Evolutionary conservation across 2,888 invertebrate species (phyloP), one percentile per base, ranked within the genome.

Genomic region (Drosophila mercatorum): DNA sequence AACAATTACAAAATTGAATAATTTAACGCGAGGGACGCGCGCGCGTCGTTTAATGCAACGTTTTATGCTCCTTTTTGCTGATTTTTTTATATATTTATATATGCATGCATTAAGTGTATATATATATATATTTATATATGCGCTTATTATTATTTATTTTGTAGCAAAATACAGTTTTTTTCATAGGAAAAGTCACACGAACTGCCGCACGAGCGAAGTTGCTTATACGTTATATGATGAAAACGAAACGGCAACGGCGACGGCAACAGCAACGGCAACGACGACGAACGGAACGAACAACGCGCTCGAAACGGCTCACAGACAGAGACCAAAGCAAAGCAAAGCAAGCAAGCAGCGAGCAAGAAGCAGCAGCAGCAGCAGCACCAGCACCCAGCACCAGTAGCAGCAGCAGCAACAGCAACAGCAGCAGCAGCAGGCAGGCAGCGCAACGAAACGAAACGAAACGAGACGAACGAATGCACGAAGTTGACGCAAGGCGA

Each of bases 161-260:
- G 53, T 46, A 75, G 62, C 53, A 66, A 80, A 56, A 71, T 75
- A 75, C 76, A 70, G 58, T 70, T 47, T 68, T 75, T 68, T 80
- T 64, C 75, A 56, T 52, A 72, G 72, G 75, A 82, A 83, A 82
- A 83, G 73, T 68, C 70, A 69, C 83, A 83, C 83, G 78, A 82
- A 83, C 82, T 62, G 78, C 78, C 83, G 88, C 79, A 76, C 83
- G 75, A 81, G 70, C 86, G 68, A 81, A 79, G 81, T 73, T 75
- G 86, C 85, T 88, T 89, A 73, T 83, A 83, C 81, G 89, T 91
- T 90, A 88, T 86, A 89, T 89, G 86, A 89, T 88, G 89, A 85
- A 85, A 84, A 91, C 84, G 80, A 81, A 86, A 80, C 67, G 67
- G 68, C 31, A 34, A 34, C 83, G 75, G 78, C 68, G 66, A 68